phyloP scores from a whole-genome alignment of 2,888 invertebrate genomes.

The Spatulosminthurus flaviceps region DNA sequence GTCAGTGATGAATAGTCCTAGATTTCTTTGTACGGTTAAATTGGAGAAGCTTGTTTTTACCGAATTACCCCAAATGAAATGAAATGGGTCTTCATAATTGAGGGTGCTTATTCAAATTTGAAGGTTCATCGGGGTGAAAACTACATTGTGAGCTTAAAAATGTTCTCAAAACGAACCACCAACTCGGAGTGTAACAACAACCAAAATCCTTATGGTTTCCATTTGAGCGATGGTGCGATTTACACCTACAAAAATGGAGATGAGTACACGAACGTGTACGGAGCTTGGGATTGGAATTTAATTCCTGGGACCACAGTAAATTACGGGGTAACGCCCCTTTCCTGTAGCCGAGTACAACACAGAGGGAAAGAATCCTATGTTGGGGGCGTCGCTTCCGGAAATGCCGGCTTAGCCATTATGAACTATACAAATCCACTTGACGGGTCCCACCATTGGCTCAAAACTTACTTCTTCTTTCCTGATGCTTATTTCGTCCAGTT shows the following conservation, averaged over 20 bases:
- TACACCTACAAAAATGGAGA: slow-evolving; percentile 33
- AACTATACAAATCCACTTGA: slow-evolving; percentile 38
- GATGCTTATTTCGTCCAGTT: slow-evolving; percentile 36
- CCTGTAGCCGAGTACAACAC: slow-evolving; percentile 30
- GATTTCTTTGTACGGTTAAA: too few relatives aligned
- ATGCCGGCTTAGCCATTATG: slow-evolving; percentile 41
- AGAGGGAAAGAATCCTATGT: slow-evolving; percentile 36
- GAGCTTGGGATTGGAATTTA: slow-evolving; percentile 47
- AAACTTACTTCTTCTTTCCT: slow-evolving; percentile 43
- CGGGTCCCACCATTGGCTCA: slow-evolving; percentile 27
- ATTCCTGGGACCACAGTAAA: slow-evolving; percentile 39
- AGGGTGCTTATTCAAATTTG: slow-evolving; percentile 19
- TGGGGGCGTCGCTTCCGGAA: slow-evolving; percentile 24
- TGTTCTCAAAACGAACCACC: slow-evolving; percentile 43
- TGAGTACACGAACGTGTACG: slow-evolving; percentile 46
- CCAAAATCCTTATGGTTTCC: slow-evolving; percentile 46
- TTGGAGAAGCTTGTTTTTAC: too few relatives aligned
- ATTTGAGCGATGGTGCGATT: slow-evolving; percentile 43
- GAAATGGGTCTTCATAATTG: too few relatives aligned
- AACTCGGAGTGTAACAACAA: slow-evolving; percentile 47
- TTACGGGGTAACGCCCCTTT: slow-evolving; percentile 29
- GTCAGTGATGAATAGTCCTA: too few relatives aligned
- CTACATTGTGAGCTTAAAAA: slow-evolving; percentile 40
- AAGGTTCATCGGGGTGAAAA: slow-evolving; percentile 33
- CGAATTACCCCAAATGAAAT: too few relatives aligned